Evolutionary conservation across 2,113 vertebrate species (phyloP).

Genomic region (Stictonetta naevosa): DNA sequence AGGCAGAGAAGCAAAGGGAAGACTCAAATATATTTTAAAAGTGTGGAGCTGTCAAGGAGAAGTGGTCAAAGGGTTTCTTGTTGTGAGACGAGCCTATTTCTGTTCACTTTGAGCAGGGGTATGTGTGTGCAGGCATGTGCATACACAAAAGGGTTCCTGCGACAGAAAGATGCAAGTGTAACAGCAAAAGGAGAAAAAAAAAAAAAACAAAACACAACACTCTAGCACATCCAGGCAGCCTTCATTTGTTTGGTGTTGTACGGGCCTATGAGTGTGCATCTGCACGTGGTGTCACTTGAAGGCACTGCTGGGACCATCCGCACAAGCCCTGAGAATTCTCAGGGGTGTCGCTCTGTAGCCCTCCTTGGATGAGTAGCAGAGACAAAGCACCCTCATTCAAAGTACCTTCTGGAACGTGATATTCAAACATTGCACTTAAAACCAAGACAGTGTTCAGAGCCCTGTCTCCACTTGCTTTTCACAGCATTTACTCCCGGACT

Average conservation of each 20-base stretch:
- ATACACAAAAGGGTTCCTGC: background rate
- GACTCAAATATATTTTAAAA: conserved; percentile 86
- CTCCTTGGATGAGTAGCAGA: background rate
- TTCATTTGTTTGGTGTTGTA: background rate
- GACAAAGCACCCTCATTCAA: background rate
- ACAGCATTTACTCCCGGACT: background rate
- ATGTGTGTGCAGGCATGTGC: background rate
- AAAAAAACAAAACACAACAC: background rate
- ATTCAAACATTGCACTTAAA: background rate
- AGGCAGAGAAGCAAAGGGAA: conserved; percentile 73
- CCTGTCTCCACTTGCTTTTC: background rate
- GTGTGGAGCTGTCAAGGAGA: conserved; percentile 70
- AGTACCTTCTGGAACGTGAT: background rate
- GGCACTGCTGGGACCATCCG: background rate
- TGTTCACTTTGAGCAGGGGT: background rate
- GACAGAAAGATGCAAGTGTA: background rate
- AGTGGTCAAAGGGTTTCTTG: conserved; percentile 71
- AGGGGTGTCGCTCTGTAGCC: background rate
- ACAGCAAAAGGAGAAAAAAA: background rate
- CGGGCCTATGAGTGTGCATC: background rate
- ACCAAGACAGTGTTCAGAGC: background rate
- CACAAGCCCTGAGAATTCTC: background rate
- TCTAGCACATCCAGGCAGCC: background rate
- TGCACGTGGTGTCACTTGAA: fast-evolving
- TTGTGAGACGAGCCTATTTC: conserved; percentile 60